Conservation (phyloP, 2,888 invertebrate genomes). For the Tridacna crocea region DNA sequence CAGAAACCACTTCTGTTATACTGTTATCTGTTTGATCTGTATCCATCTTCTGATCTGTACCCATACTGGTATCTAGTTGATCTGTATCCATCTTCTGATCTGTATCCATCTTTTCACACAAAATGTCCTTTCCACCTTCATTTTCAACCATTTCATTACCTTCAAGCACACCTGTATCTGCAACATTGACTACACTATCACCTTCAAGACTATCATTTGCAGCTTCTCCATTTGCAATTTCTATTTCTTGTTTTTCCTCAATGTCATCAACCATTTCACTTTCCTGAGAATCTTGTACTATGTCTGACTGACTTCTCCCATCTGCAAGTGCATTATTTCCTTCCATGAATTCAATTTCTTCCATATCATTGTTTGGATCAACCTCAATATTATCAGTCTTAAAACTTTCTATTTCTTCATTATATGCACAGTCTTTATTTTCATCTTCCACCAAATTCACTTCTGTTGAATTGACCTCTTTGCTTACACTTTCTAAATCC, state of each 20-base stretch:
- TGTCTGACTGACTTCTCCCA: not conserved
- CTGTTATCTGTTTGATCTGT: too few species aligned
- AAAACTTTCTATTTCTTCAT: too few species aligned
- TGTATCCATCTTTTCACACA: not conserved
- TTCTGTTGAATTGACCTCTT: too few species aligned
- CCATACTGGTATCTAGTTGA: too few species aligned
- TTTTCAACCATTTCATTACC: not conserved
- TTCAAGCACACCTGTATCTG: not conserved
- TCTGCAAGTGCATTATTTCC: not conserved
- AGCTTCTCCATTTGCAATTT: not conserved
- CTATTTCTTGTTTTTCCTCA: slow-evolving; percentile 2
- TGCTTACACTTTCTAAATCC: too few species aligned
- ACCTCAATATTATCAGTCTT: too few species aligned
- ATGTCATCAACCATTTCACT: slow-evolving; percentile 7
- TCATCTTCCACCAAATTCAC: too few species aligned
- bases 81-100: not conserved
- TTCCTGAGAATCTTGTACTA: not conserved
- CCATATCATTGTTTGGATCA: too few species aligned
- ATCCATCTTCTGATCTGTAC: not conserved
- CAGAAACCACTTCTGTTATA: too few species aligned
- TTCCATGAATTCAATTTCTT: not conserved
- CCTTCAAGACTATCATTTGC: not conserved
- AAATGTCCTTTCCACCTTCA: too few species aligned
- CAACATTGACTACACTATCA: not conserved
- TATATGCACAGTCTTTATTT: too few species aligned